A percentile compares a stretch with the other conserved stretches of the same genome.
Evolutionary conservation across 2,888 invertebrate species (phyloP).

Genomic region (Caenorhabditis sp.): DNA sequence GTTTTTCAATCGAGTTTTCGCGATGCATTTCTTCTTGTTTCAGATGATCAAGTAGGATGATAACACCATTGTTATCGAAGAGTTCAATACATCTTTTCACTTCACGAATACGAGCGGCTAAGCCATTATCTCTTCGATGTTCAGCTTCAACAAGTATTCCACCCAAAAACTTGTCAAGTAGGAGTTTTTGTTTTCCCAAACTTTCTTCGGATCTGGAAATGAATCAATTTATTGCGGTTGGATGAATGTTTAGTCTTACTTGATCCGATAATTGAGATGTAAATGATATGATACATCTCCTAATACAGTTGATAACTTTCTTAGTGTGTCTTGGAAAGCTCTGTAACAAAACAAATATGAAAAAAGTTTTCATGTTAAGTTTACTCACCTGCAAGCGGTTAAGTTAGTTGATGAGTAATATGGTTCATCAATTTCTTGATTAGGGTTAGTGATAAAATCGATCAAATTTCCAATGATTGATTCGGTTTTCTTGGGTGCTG

Average conservation of each 20-base stretch:
- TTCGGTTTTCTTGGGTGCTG: background rate
- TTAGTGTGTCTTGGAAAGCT: conserved; percentile 81
- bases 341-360: conserved; percentile 38
- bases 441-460: background rate
- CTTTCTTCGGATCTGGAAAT: background rate
- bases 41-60: conserved; percentile 19
- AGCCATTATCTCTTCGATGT: conserved; percentile 79
- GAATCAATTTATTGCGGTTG: conserved; percentile 10
- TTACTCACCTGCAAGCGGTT: conserved; percentile 19
- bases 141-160: conserved; percentile 45
- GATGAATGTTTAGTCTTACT: background rate
- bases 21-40: conserved; percentile 11
- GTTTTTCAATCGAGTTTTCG: conserved; percentile 3
- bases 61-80: conserved; percentile 75
- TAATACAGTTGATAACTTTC: conserved; percentile 87
- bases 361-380: too few relatives aligned
- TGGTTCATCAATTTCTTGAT: conserved; percentile 18
- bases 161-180: conserved; percentile 69
- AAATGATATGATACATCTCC: conserved; percentile 77
- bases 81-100: conserved; percentile 82
- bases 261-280: background rate
- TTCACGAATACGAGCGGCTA: conserved; percentile 71
- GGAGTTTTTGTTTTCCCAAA: conserved; percentile 8
- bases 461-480: conserved; percentile 5
- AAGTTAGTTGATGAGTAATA: conserved; percentile 63